Evolutionary conservation across 2,888 invertebrate genomes (phyloP), one percentile per base, ranked within the genome.

Genomic region (Chymomyza procnemis): DNA sequence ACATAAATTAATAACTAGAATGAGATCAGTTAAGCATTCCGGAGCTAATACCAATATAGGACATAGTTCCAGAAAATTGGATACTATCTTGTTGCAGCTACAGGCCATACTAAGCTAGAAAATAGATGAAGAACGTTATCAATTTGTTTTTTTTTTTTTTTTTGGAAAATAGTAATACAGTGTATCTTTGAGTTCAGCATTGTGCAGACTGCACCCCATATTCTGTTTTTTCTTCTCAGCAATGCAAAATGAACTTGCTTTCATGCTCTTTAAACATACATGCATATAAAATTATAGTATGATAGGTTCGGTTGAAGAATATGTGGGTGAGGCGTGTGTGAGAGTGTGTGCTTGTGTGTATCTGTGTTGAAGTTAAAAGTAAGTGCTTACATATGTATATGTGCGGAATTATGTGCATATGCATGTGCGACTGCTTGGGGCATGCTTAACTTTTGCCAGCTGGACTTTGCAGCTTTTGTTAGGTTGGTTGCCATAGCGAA

Each of bases 201-300:
- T 8, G 26, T 6, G 1, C 8, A 26, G 6, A 26, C 26, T 26
- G 34, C 4, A 12, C 4, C 12, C 34, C 3, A 41, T 30, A 4
- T 30, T 30, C 30, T 30, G 3, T 30, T 41, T 41, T 41, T 41
- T 41, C 12, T 41, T 41, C 74, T 85, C 79, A 82, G 71, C 80
- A 87, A 87, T 87, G 85, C 74, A 85, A 84, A 87, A 74, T 75
- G 85, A 87, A 84, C 87, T 79, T 74, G 79, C 78, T 74, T 84
- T 70, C 67, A 73, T 69, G 69, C 73, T 72, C 69, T 74, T 78
- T 71, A 83, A 80, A 80, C 78, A 83, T 78, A 79, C 79, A 76
- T 81, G 84, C 84, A 82, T 83, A 78, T 83, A 85, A 83, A 78
- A 85, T 82, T 82, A 82, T 79, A 67, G 55, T 66, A 69, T 71